A percentile compares a stretch with the other conserved stretches of the same genome.
Evolutionary conservation across 2,888 invertebrate genomes (phyloP).

Genomic region (Pherbina coryleti): DNA sequence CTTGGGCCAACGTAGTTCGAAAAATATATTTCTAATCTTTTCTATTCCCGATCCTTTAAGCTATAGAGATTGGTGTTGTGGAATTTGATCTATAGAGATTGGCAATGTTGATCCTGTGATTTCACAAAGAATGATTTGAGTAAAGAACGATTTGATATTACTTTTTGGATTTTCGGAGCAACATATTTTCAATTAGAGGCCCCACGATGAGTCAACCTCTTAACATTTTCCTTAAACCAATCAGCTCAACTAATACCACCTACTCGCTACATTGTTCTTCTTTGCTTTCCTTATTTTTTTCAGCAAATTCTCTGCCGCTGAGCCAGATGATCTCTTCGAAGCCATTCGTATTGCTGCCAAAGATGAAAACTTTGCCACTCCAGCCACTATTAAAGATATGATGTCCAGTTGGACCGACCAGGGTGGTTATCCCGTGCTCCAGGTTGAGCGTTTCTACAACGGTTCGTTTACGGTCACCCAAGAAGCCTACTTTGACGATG

Average conservation of each 20-base stretch:
- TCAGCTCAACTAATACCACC: too few species aligned
- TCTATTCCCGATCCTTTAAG: too few species aligned
- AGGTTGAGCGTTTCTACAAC: constrained; percentile 71
- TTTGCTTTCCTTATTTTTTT: neutral
- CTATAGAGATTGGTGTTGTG: too few species aligned
- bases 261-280: neutral
- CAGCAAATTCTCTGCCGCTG: constrained; percentile 58
- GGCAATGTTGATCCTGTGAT: too few species aligned
- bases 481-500: constrained; percentile 55
- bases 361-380: constrained; percentile 51
- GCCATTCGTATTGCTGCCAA: constrained; percentile 58
- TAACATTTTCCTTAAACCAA: neutral
- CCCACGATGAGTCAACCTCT: too few species aligned
- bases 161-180: too few species aligned
- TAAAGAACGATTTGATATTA: too few species aligned
- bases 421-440: constrained; percentile 74
- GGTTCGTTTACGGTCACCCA: constrained; percentile 73
- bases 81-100: too few species aligned
- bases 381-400: constrained; percentile 72
- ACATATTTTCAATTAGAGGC: too few species aligned
- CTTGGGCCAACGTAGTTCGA: too few species aligned
- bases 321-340: constrained; percentile 58
- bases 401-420: constrained; percentile 76
- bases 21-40: too few species aligned
- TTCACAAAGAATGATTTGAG: too few species aligned